Conservation (phyloP, 2,113 vertebrate genomes). For the Narcine bancroftii region DNA sequence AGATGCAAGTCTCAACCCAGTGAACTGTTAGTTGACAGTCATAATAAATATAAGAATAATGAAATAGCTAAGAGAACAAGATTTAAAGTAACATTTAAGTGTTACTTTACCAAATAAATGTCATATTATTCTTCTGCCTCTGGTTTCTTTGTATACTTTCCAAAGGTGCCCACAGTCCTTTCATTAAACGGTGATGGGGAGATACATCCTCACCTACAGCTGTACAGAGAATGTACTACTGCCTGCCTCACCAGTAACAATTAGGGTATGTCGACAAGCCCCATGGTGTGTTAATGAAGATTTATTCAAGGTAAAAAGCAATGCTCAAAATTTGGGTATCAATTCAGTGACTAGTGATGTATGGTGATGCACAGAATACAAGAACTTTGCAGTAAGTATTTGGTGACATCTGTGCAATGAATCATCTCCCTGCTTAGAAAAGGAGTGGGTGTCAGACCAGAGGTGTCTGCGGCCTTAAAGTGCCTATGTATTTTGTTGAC, state of each 20-base stretch:
- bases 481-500: not conserved
- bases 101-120: too few species aligned
- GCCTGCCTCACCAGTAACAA: not conserved
- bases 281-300: not conserved
- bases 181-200: not conserved
- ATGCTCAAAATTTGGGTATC: not conserved
- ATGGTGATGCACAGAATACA: not conserved
- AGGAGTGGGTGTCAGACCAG: not conserved
- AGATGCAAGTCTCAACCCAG: not conserved
- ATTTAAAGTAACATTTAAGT: not conserved
- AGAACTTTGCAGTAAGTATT: not conserved
- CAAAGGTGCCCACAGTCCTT: not conserved
- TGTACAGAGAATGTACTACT: not conserved
- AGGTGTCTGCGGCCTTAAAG: not conserved
- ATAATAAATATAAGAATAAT: not conserved
- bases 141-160: not conserved
- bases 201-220: not conserved
- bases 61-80: not conserved
- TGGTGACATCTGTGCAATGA: not conserved
- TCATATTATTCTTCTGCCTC: too few species aligned
- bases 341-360: not conserved
- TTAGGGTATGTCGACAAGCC: not conserved
- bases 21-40: not conserved
- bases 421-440: not conserved
- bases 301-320: not conserved